Conservation (phyloP, 2,888 invertebrate genomes). For the Athalia rosae region DNA sequence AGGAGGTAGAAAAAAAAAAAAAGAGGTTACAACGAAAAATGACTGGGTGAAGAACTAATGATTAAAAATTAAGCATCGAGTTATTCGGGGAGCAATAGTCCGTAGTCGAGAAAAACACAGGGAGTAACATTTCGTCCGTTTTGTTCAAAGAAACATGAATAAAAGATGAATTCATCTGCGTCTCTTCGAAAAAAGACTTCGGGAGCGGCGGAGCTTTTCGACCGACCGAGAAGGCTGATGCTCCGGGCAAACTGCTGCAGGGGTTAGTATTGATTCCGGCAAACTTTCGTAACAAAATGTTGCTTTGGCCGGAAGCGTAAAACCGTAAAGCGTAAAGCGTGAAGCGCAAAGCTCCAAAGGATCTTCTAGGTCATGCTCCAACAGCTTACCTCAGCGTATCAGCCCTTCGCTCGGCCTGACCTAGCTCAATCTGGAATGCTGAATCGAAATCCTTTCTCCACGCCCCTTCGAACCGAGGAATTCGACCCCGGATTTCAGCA, state of each 20-base stretch:
- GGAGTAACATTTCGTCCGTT: conserved; percentile 6
- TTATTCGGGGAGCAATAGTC: background rate
- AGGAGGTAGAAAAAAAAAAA: background rate
- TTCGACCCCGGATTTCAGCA: conserved; percentile 14
- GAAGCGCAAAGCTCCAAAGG: conserved; percentile 9
- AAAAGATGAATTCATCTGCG: conserved; percentile 65
- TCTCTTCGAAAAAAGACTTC: conserved; percentile 51
- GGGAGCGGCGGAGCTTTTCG: conserved; percentile 11
- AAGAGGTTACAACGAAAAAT: background rate
- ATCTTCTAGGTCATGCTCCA: conserved; percentile 16
- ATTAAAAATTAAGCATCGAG: background rate
- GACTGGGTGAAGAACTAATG: background rate
- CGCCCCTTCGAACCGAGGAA: background rate
- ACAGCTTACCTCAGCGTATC: conserved; percentile 27
- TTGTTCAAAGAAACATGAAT: conserved; percentile 57
- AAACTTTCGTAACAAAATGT: conserved; percentile 38
- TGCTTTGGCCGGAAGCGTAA: background rate
- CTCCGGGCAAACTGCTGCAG: conserved; percentile 23
- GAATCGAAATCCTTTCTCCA: conserved; percentile 3
- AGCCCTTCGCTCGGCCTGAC: conserved; percentile 30
- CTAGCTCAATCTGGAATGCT: conserved; percentile 20
- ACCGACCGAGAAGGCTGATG: background rate
- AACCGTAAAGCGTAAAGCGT: background rate
- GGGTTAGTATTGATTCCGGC: conserved; percentile 32
- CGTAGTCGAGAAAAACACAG: conserved; percentile 22